Base-by-base conservation (phyloP, 37 sponge, comb jelly and placozoan species). In the Cliona cf. orientalis region DNA sequence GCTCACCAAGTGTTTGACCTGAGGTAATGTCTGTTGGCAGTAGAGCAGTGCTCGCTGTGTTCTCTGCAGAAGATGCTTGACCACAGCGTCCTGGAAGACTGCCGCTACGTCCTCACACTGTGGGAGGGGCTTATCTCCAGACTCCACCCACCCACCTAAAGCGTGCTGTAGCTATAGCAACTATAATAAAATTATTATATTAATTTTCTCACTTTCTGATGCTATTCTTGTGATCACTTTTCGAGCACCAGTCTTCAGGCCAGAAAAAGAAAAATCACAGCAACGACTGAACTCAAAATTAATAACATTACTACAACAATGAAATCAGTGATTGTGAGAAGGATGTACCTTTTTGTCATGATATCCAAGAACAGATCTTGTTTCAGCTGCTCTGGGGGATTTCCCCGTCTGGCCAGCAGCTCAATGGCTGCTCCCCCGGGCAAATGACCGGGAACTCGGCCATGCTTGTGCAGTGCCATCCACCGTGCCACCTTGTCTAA, bases 341-440 rank as follows among this genome's bases (percentile, higher is more conserved):
- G 3, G 9, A 2, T 29, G 26, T 66, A 66, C 38, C 21, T 66
- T 35, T 3, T 6, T 12, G 35, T 2, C 56, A 21, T 53, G 17
- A 12, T 53, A 53, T 53, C 17, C 12, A 53, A 53, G 19, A 53
- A 53, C 17, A 21, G 19, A 53, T 53, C 56, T 19, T 53, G 17
- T 19, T 21, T 19, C 19, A 53, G 19, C 56, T 53, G 56, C 19
- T 21, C 56, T 19, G 35, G 11, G 3, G 90, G 78, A 68, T 90
- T 45, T 3, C 90, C 91, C 71, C 41, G 19, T 36, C 14, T 14
- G 32, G 94, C 91, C 31, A 86, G 2, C 49, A 28, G 31, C 72
- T 96, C 96, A 4, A 96, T 68, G 11, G 94, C 94, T 1, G 84
- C 82, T 9, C 96, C 96, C 21, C 90, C 93, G 61, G 92, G 45